Evolutionary conservation across 23 tunicate genomes (phyloP).

Genomic region (Halocynthia aurantium): DNA sequence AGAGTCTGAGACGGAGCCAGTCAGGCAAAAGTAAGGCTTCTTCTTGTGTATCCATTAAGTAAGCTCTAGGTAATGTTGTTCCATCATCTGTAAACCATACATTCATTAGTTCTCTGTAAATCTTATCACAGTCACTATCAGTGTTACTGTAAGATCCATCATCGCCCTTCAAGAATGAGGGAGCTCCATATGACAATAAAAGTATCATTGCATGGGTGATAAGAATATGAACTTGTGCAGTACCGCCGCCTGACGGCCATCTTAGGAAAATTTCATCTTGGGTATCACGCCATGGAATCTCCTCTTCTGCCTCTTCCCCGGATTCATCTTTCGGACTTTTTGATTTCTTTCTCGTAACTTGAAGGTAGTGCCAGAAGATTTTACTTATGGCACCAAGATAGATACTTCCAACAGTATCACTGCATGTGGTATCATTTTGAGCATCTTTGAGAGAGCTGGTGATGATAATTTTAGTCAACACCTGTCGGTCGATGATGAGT

Average conservation of each 20-base stretch:
- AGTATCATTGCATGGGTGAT: slow-evolving; percentile 67
- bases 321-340: background rate
- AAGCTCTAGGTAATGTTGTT: slow-evolving; percentile 65
- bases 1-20: slow-evolving; percentile 52
- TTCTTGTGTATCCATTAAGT: slow-evolving; percentile 77
- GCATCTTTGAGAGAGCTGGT: background rate
- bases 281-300: slow-evolving; percentile 78
- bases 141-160: background rate
- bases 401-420: background rate
- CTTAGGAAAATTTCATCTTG: slow-evolving; percentile 60
- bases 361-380: background rate
- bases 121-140: slow-evolving; percentile 3
- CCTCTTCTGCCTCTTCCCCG: slow-evolving; percentile 28
- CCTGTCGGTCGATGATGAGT: slow-evolving; percentile 48
- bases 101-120: slow-evolving; percentile 46
- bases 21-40: slow-evolving; percentile 73
- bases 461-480: background rate
- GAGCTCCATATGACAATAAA: slow-evolving; percentile 63
- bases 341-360: background rate
- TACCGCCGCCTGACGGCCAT: slow-evolving; percentile 40
- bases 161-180: slow-evolving; percentile 1
- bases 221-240: slow-evolving; percentile 52
- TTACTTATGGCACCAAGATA: background rate
- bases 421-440: background rate
- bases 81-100: slow-evolving; percentile 76